These are phyloP conservation scores for Camelus bactrianus DNA, from an alignment of 2,113 vertebrate species.

Conservation along the genomic window DNA sequence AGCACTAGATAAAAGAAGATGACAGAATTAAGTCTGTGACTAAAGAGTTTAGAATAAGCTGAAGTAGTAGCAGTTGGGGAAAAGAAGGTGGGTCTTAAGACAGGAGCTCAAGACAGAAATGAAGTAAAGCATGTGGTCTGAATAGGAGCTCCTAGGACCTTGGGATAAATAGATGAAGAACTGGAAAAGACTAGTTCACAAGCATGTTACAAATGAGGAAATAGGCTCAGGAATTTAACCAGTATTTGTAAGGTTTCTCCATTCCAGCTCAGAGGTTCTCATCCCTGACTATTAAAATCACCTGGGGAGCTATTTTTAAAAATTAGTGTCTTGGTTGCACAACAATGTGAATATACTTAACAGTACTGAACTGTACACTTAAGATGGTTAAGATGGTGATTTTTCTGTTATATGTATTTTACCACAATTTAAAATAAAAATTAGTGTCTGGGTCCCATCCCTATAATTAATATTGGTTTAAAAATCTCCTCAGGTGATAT, in stretches of 20 bases:
- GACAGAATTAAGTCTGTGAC: background rate
- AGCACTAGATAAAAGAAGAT: constrained; percentile 47
- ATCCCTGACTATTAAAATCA: constrained; percentile 34
- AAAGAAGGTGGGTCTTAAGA: background rate
- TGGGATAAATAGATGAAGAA: background rate
- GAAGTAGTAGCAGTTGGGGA: background rate
- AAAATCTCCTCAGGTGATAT: background rate
- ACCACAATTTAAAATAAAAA: constrained; percentile 9
- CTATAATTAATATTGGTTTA: constrained; percentile 5
- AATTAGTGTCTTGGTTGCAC: background rate
- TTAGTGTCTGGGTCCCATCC: background rate
- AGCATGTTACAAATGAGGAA: constrained; percentile 30
- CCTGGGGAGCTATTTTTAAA: background rate
- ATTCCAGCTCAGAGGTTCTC: constrained; percentile 15
- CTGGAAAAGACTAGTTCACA: background rate
- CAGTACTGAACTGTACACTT: background rate
- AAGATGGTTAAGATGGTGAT: constrained; percentile 34
- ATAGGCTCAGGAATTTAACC: background rate
- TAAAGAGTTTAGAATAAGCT: constrained; percentile 2
- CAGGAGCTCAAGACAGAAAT: background rate
- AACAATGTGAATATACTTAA: constrained; percentile 14
- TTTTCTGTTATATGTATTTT: constrained; percentile 21
- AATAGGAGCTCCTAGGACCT: background rate
- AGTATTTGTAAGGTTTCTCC: background rate
- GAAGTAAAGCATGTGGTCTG: background rate